Conservation (phyloP, 23 tunicate genomes). For the Trididemnum clinides region DNA sequence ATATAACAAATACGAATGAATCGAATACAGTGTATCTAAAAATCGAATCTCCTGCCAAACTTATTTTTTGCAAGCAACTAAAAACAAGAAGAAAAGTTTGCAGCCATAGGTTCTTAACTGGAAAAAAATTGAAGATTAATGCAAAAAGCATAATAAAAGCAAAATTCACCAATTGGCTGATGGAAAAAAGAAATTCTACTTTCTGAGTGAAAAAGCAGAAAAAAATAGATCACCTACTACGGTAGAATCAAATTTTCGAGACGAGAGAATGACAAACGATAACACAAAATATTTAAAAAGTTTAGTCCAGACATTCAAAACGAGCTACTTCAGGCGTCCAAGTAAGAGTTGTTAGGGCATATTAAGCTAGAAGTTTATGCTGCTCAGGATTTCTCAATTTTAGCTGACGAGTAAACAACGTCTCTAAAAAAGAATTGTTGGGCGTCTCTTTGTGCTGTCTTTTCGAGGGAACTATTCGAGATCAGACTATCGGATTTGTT, state of each 20-base stretch:
- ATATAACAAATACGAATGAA: neutral
- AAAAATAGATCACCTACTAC: no score
- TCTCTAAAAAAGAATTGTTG: constrained; percentile 7
- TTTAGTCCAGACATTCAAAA: neutral
- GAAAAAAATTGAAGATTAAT: no score
- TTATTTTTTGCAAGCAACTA: no score
- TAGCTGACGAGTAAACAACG: neutral
- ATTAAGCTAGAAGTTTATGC: constrained; percentile 2
- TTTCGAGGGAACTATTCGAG: neutral
- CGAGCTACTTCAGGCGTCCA: neutral
- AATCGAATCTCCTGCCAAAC: neutral
- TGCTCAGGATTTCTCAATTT: neutral
- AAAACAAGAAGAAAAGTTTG: no score
- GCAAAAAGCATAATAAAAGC: no score
- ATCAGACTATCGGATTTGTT: neutral
- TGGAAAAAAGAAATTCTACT: no score
- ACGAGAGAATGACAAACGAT: no score
- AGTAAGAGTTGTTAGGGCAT: neutral
- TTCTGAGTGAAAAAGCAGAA: no score
- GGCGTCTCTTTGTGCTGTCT: neutral
- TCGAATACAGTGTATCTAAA: neutral
- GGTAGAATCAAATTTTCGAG: no score
- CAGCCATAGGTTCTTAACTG: no score
- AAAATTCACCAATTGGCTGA: no score
- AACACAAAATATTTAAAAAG: neutral